Evolutionary conservation across 2,888 invertebrate genomes (phyloP).

Genomic region (Mesorhabditis spiculigera): DNA sequence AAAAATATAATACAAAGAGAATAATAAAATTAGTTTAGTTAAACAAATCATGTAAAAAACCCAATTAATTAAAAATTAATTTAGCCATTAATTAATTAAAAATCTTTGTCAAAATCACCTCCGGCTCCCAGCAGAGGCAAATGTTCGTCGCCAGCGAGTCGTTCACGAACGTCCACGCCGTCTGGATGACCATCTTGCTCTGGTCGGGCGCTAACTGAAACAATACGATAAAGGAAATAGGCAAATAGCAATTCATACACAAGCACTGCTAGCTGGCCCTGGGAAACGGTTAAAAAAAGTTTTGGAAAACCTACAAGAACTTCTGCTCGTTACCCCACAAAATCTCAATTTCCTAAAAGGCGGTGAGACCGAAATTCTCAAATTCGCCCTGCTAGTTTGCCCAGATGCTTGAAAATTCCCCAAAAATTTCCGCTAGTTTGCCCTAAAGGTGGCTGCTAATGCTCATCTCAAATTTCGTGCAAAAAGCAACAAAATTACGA

Average conservation of each 20-base stretch:
- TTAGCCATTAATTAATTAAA: background rate
- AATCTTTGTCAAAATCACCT: conserved; percentile 60
- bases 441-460: no score
- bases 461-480: no score
- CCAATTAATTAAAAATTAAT: background rate
- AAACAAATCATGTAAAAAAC: background rate
- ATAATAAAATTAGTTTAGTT: background rate
- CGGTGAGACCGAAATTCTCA: background rate
- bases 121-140: conserved; percentile 96
- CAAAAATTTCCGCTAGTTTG: no score
- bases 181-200: conserved; percentile 76
- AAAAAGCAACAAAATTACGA: no score
- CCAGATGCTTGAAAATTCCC: no score
- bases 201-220: conserved; percentile 10
- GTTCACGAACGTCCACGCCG: conserved; percentile 99
- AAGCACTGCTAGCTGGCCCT: no score
- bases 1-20: background rate
- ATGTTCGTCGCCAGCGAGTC: conserved; percentile 94
- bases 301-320: background rate
- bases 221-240: background rate
- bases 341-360: background rate
- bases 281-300: background rate
- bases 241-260: background rate
- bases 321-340: conserved; percentile 3
- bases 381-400: no score